phyloP scores from a whole-genome alignment of 1,140 invertebrate species.

The Melipona quadrifasciata region DNA sequence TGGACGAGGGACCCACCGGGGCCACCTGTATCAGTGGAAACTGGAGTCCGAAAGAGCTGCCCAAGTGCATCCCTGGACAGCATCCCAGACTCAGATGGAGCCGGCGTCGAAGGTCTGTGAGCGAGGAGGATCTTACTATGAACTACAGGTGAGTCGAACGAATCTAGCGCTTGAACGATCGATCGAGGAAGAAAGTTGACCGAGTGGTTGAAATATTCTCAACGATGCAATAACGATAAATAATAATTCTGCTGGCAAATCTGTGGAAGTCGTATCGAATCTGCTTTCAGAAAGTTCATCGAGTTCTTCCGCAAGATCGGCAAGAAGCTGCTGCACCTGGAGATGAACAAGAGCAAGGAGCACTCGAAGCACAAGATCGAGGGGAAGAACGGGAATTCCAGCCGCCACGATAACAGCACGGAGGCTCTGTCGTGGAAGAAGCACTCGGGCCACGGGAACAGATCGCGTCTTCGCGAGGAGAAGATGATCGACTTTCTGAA shows the following conservation, averaged over 20 bases:
- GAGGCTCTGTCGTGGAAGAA: constrained; percentile 60
- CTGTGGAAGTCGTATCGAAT: background rate
- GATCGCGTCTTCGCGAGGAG: constrained; percentile 74
- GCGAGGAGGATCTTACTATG: constrained; percentile 63
- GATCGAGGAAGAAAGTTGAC: too few relatives aligned
- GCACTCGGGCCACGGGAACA: constrained; percentile 70
- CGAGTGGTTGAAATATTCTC: too few relatives aligned
- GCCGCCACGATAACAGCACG: constrained; percentile 50
- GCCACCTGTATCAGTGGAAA: constrained; percentile 95
- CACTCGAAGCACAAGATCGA: constrained; percentile 55
- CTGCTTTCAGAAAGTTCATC: constrained; percentile 75
- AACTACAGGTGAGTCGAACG: constrained; percentile 55
- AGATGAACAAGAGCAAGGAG: constrained; percentile 75
- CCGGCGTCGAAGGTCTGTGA: constrained; percentile 85
- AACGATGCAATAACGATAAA: too few relatives aligned
- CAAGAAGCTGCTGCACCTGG: constrained; percentile 77
- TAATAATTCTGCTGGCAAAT: background rate
- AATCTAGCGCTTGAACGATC: background rate
- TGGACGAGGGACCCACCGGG: constrained; percentile 93
- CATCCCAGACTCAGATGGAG: constrained; percentile 92
- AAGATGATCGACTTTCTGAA: constrained; percentile 80
- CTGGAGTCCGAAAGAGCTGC: constrained; percentile 92
- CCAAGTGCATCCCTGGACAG: constrained; percentile 89
- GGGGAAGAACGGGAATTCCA: constrained; percentile 29
- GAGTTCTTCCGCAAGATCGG: constrained; percentile 80